Percentiles rank a stretch among this genome's conserved stretches.
These are phyloP conservation scores for Daktulosphaira vitifoliae DNA, from an alignment of 1,140 invertebrate genomes.

Conservation along the genomic window DNA sequence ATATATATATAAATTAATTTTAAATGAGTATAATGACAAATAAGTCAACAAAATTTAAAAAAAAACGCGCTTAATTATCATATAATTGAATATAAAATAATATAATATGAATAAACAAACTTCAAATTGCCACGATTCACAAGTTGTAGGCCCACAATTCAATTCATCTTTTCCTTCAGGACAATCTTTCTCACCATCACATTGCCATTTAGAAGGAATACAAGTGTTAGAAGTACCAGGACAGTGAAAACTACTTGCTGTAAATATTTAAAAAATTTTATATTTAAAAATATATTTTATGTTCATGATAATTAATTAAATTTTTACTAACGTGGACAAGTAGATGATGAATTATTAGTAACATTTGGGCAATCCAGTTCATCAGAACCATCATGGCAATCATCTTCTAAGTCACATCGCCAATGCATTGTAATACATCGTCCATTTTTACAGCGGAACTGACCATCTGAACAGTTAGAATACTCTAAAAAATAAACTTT, in stretches of 20 bases:
- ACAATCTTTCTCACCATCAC: constrained; percentile 50
- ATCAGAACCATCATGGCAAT: constrained; percentile 43
- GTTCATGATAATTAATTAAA: neutral
- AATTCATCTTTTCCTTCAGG: constrained; percentile 46
- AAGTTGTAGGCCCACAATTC: constrained; percentile 45
- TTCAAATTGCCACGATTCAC: constrained; percentile 48
- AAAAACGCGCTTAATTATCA: too few species aligned
- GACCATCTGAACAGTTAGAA: constrained; percentile 42
- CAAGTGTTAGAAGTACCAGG: constrained; percentile 47
- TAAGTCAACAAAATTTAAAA: too few species aligned
- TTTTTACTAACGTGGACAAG: constrained; percentile 36
- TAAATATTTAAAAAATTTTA: neutral
- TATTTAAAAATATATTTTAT: too few species aligned
- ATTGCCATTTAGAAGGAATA: constrained; percentile 61
- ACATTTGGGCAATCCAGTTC: constrained; percentile 42
- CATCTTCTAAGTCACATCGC: constrained; percentile 35
- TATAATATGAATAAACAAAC: constrained; percentile 11
- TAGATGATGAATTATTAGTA: constrained; percentile 41
- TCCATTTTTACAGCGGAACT: constrained; percentile 36
- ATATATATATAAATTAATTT: too few species aligned
- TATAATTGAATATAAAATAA: too few species aligned
- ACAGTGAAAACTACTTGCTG: constrained; percentile 21
- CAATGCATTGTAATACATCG: constrained; percentile 36
- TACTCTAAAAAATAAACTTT: constrained; percentile 14
- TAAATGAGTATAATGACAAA: too few species aligned